Conservation (phyloP, 2,113 vertebrate species). For the Narcine bancroftii region DNA sequence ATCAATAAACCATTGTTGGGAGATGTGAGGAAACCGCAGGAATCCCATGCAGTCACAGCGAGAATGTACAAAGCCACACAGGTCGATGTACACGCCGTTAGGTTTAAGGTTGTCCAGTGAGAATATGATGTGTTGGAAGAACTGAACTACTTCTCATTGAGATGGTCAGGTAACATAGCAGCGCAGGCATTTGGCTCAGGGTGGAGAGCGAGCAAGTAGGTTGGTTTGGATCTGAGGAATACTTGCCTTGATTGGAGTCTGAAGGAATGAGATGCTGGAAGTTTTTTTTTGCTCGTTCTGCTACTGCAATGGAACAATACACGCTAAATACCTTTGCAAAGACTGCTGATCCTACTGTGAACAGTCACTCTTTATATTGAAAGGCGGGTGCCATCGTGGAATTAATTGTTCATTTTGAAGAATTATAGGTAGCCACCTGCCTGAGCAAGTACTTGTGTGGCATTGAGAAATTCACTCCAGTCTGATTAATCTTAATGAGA, state of each 20-base stretch:
- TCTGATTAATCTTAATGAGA: slow-evolving; percentile 31
- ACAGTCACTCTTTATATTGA: too few relatives aligned
- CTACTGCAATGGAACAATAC: neutral
- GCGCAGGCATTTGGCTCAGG: neutral
- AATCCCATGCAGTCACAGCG: too few relatives aligned
- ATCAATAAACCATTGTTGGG: too few relatives aligned
- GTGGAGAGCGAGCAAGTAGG: neutral
- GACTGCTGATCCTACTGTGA: neutral
- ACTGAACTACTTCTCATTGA: neutral
- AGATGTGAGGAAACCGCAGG: too few relatives aligned
- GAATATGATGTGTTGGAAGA: too few relatives aligned
- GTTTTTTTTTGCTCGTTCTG: neutral
- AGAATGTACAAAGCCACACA: too few relatives aligned
- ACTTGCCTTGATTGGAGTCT: neutral
- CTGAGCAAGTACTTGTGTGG: neutral
- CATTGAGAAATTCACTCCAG: neutral
- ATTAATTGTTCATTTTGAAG: slow-evolving; percentile 32
- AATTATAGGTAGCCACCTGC: slow-evolving; percentile 16
- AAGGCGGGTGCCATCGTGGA: too few relatives aligned
- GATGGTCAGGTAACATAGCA: neutral
- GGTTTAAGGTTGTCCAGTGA: too few relatives aligned
- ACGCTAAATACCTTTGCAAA: neutral
- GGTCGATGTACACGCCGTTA: too few relatives aligned
- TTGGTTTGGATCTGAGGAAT: neutral
- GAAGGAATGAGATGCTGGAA: neutral